Evolutionary conservation across 2,888 invertebrate species (phyloP), one percentile per base, ranked within the genome.

Genomic region (Panopea generosa): DNA sequence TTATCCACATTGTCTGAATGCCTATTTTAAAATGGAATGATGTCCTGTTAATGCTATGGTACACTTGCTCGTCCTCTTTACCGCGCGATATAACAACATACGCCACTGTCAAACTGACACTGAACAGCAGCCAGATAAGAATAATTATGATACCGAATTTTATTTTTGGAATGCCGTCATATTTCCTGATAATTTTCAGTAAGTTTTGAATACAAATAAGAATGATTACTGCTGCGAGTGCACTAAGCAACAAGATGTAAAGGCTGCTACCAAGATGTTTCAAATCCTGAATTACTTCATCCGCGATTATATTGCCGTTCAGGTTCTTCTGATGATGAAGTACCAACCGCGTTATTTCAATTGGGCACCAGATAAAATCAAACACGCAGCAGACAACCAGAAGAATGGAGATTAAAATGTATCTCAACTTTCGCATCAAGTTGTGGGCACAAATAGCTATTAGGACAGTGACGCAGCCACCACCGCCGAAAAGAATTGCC

Each of bases 341-440:
- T 16, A 89, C 77, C 4, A 89, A 82, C 43, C 86, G 85, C n/a
- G 77, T 65, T 11, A 89, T 85, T 70, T 90, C 89, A 52, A 87
- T 57, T 6, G 90, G 89, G 56, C 84, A 85, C 87, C 88, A 90
- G 33, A 89, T 60, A 33, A 89, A 68, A 70, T 87, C 86, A 60
- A 87, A 84, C 38, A 84, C 52, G 67, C 86, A 80, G 65, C 85
- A 86, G 16, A 84, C 77, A 11, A 86, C 24, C 20, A 89, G 83
- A 20, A 90, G 70, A 16, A 85, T 74, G 14, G 84, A 74, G 22
- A 87, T 72, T 4, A 87, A 77, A 14, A 84, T 72, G 60, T 89
- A 89, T 27, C 87, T 86, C 47, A 85, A 71, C 61, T 86, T 86
- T 24, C 82, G 72, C 47, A 86, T 74, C 47, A 85, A 73, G 38